Base-by-base conservation (phyloP, 2,797 vertebrate species). In the Alfaro cultratus region DNA sequence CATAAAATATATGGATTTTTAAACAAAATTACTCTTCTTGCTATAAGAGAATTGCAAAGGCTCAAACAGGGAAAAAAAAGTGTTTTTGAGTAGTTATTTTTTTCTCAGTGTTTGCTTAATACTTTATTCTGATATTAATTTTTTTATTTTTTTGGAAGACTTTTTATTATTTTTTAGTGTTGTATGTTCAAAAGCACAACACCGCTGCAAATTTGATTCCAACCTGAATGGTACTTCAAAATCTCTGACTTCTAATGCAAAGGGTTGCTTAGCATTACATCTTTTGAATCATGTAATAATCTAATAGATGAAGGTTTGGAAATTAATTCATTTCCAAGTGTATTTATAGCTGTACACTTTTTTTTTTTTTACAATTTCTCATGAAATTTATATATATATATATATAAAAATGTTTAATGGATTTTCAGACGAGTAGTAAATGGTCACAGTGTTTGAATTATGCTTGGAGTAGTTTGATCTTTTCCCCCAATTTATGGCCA, bases 1-100 rank as follows among this genome's bases (percentile, higher is more conserved):
- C 10, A 39, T 23, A 26, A 75, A 29, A 39, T 10, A 67, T 47
- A 45, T 72, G 29, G 71, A 71, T 70, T 47, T 82, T 74, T 70
- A 18, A 47, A 26, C 51, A 77, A 67, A 26, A 76, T 47, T 41
- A 18, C 16, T 15, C 53, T 10, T 18, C 18, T 6, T 8, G 64
- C 4, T 16, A 23, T 23, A 79, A 75, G 11, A 81, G 18, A 64
- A 77, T 41, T 23, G n/a, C 18, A 10, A 2, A 67, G 10, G 60
- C 7, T 4, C 16, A 23, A 36, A 31, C 12, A 31, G 55, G 26
- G 1, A 5, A 67, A 21, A 18, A 39, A 21, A 18, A 0, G 0
- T 31, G n/a, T 62, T 13, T 62, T 62, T 34, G 5, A 62, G 6
- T 16, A 2, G 55, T 26, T 57, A 26, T 21, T 23, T 26, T 53